phyloP scores from a whole-genome alignment of 2,888 invertebrate genomes.

The Lymantria dispar region DNA sequence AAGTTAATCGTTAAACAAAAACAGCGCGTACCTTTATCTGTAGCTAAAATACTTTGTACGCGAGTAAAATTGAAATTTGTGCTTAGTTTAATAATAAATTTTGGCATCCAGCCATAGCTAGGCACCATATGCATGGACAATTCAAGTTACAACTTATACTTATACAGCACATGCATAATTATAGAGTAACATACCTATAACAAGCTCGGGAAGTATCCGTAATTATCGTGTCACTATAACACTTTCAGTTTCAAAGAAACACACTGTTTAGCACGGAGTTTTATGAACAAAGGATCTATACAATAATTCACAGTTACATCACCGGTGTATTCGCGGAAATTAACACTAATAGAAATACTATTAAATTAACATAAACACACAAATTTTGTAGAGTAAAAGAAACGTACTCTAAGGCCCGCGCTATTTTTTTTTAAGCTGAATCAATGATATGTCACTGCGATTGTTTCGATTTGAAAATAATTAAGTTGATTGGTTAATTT shows the following conservation, averaged over 20 bases:
- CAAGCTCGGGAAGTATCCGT: conserved; percentile 38
- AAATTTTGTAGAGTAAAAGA: conserved; percentile 28
- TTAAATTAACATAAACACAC: conserved; percentile 46
- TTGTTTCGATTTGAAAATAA: conserved; percentile 44
- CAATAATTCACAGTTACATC: conserved; percentile 61
- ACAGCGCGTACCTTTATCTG: conserved; percentile 10
- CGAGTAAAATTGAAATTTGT: conserved; percentile 60
- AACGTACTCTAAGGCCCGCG: conserved; percentile 6
- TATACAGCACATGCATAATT: background rate
- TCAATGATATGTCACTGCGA: conserved; percentile 9
- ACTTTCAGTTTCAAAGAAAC: conserved; percentile 62
- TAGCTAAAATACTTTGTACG: conserved; percentile 53
- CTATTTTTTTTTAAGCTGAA: conserved; percentile 2
- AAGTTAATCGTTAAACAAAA: conserved; percentile 15
- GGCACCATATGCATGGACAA: conserved; percentile 38
- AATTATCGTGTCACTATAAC: conserved; percentile 55
- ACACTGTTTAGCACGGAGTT: conserved; percentile 52
- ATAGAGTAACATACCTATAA: conserved; percentile 36
- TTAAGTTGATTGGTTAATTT: conserved; percentile 61
- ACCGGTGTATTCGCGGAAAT: conserved; percentile 61
- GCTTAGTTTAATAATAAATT: conserved; percentile 64
- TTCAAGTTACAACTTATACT: conserved; percentile 4
- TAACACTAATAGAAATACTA: conserved; percentile 45
- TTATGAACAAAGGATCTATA: conserved; percentile 61
- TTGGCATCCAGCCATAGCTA: conserved; percentile 67